Evolutionary conservation across 1,140 invertebrate genomes (phyloP).

Genomic region (Drosophila elegans): DNA sequence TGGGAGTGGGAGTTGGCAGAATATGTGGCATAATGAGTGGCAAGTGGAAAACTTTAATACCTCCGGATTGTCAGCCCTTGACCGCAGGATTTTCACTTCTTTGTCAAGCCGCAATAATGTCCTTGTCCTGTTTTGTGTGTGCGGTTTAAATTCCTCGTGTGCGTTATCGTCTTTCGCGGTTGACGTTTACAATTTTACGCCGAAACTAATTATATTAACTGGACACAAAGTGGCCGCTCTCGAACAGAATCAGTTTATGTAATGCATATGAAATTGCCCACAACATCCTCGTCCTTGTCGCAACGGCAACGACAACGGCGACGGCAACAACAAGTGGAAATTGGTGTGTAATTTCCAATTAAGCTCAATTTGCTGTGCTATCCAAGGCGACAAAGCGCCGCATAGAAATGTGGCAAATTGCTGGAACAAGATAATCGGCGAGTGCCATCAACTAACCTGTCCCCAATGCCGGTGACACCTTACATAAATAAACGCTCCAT

Average conservation of each 20-base stretch:
- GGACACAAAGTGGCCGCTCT: slow-evolving; percentile 27
- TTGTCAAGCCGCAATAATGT: slow-evolving; percentile 58
- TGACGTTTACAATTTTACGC: slow-evolving; percentile 77
- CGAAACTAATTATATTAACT: slow-evolving; percentile 80
- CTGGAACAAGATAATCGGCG: slow-evolving; percentile 44
- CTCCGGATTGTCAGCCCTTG: slow-evolving; percentile 38
- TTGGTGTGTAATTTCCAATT: slow-evolving; percentile 78
- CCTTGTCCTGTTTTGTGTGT: slow-evolving; percentile 31
- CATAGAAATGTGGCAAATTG: slow-evolving; percentile 43
- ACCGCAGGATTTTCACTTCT: slow-evolving; percentile 58
- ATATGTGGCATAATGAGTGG: slow-evolving; percentile 46
- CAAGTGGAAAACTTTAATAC: slow-evolving; percentile 52
- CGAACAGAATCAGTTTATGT: slow-evolving; percentile 76
- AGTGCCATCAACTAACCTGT: slow-evolving; percentile 13
- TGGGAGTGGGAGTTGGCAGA: background rate
- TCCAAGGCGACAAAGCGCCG: slow-evolving; percentile 32
- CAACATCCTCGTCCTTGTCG: slow-evolving; percentile 6
- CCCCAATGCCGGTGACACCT: background rate
- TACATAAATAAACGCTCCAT: slow-evolving; percentile 17
- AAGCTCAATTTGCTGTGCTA: slow-evolving; percentile 66
- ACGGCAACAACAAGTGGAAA: slow-evolving; percentile 48
- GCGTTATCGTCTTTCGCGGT: slow-evolving; percentile 45
- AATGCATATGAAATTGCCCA: slow-evolving; percentile 73
- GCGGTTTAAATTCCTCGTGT: slow-evolving; percentile 10
- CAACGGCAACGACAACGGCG: slow-evolving; percentile 25